Evolutionary conservation across 2,888 invertebrate genomes (phyloP).

Genomic region (Galerucella nymphaeae): DNA sequence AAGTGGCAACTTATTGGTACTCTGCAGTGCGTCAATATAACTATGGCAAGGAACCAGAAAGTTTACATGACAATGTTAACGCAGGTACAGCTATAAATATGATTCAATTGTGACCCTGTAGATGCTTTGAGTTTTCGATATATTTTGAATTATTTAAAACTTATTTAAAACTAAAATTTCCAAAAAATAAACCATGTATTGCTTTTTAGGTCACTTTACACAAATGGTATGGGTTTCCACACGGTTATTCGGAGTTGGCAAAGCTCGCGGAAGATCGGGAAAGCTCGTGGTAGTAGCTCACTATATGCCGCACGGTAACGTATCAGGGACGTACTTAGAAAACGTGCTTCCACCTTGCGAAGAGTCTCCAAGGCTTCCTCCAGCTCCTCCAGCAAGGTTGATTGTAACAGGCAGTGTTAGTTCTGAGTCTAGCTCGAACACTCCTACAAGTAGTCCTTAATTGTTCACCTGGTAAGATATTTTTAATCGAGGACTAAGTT

Average conservation of each 20-base stretch:
- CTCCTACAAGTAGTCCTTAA: constrained; percentile 33
- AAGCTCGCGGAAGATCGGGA: constrained; percentile 80
- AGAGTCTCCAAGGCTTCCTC: constrained; percentile 52
- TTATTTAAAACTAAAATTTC: too few species aligned
- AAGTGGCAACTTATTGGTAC: constrained; percentile 86
- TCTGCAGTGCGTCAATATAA: constrained; percentile 81
- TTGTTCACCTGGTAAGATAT: background rate
- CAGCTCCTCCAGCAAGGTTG: constrained; percentile 44
- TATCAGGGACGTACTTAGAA: constrained; percentile 77
- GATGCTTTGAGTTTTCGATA: too few species aligned
- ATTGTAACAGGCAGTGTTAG: constrained; percentile 49
- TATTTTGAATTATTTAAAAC: too few species aligned
- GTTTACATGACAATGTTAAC: constrained; percentile 81
- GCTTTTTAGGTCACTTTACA: constrained; percentile 81
- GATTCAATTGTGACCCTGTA: too few species aligned
- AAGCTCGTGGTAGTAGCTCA: constrained; percentile 87
- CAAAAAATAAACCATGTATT: background rate
- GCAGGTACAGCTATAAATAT: constrained; percentile 69
- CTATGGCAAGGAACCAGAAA: constrained; percentile 78
- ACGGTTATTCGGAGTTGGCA: constrained; percentile 82
- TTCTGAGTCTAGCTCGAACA: constrained; percentile 49
- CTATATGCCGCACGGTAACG: constrained; percentile 84
- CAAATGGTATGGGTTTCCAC: constrained; percentile 87
- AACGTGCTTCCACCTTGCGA: constrained; percentile 82
- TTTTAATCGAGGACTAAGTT: background rate